phyloP scores from a whole-genome alignment of 2,113 vertebrate genomes.

The Apus apus region DNA sequence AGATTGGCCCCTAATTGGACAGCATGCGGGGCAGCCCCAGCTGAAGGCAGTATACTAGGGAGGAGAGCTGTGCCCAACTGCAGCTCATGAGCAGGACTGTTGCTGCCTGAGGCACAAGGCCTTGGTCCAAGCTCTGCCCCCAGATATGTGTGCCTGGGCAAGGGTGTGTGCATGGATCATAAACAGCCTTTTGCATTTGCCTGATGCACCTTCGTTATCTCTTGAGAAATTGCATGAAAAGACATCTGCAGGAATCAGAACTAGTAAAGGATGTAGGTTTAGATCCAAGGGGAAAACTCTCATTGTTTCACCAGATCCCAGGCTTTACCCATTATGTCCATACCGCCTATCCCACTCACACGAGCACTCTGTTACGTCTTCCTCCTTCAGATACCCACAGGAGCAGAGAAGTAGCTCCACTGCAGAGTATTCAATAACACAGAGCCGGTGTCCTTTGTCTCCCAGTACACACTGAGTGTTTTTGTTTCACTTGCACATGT shows the following conservation, averaged over 20 bases:
- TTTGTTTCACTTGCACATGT: not conserved
- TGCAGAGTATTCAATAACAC: not conserved
- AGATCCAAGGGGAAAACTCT: not conserved
- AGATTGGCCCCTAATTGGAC: not conserved
- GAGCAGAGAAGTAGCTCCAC: not conserved
- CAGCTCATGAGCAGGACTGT: not conserved
- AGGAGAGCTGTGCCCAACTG: not conserved
- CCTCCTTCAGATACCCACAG: not conserved
- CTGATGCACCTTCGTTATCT: not conserved
- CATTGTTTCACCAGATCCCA: not conserved
- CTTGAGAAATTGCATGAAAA: not conserved
- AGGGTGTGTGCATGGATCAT: accelerated
- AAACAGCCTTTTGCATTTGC: not conserved
- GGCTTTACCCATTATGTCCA: not conserved
- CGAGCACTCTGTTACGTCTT: accelerated
- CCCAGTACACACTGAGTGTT: accelerated
- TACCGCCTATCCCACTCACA: not conserved
- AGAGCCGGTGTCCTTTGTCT: not conserved
- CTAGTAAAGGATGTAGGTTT: not conserved
- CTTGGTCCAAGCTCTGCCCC: not conserved
- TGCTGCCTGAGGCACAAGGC: not conserved
- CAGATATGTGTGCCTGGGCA: accelerated
- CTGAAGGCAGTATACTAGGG: not conserved
- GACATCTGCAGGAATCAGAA: not conserved
- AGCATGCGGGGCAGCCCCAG: not conserved